Evolutionary conservation across 2,113 vertebrate species (phyloP), one percentile per base, ranked within the genome.

Genomic region (Balaeniceps rex): DNA sequence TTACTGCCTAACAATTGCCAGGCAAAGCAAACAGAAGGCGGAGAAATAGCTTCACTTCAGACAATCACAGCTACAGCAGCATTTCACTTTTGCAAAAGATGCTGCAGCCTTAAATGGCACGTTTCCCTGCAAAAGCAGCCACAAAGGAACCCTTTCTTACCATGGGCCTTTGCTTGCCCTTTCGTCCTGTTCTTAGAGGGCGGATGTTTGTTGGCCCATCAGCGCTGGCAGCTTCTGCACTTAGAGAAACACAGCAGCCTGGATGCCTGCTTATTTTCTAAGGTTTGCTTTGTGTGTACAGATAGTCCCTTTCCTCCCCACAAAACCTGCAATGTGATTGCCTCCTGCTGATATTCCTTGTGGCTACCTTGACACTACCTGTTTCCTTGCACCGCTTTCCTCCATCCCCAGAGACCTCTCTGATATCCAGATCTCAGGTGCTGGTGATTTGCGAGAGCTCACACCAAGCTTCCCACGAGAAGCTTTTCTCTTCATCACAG

Each of bases 181-280:
- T 86, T 77, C 25, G 7, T 34, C 52, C 34, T 75, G 28, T 36
- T 85, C 47, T 85, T 34, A 42, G 36, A 58, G 3, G 10, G 52
- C 0, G 76, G 26, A 29, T 60, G 21, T 33, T 68, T 77, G 58
- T 47, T 29, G 57, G 38, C 88, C 29, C 36, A 24, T 5, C 49
- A 72, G 42, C 1, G 1, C 23, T 0, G 0, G 46, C 65, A 52
- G 6, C 38, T 85, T 58, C 65, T 63, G 40, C 0, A 1, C 22
- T 52, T 63, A 10, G 23, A 57, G 79, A 47, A 82, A 63, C 52
- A 29, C 26, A 55, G 14, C 46, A 63, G 36, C 31, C 51, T 17
- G 24, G 3, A 44, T 22, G 55, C 9, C 28, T 2, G 2, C 7
- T 34, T 72, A 1, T 61, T 89, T 51, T 55, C 24, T 52, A 22